Conservation (phyloP, 92 coral and sea anemone genomes). For the Umimayanthus kanabou region DNA sequence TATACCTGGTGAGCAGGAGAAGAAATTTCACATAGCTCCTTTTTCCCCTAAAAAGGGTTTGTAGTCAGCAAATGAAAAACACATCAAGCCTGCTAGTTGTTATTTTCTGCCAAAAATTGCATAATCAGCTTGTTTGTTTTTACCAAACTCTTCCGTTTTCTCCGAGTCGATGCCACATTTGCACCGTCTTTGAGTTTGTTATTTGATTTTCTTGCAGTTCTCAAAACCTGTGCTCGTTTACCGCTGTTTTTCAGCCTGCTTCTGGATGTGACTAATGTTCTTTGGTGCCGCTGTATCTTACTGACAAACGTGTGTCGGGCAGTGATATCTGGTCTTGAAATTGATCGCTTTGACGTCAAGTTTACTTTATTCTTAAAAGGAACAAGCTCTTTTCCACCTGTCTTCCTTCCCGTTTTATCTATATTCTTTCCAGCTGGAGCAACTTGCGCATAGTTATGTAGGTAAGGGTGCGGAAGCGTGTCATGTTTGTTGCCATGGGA, state of each 20-base stretch:
- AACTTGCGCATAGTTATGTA: not conserved
- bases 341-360: not conserved
- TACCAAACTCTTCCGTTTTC: not conserved
- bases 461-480: slow-evolving; percentile 27
- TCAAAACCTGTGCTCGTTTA: not conserved
- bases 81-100: not conserved
- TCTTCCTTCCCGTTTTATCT: not conserved
- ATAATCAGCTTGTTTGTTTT: slow-evolving; percentile 1
- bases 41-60: not conserved
- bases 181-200: not conserved
- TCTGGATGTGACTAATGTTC: not conserved
- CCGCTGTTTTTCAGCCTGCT: not conserved
- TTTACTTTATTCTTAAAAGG: not conserved
- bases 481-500: slow-evolving; percentile 21
- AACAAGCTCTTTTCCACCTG: not conserved
- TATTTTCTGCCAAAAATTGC: slow-evolving; percentile 31
- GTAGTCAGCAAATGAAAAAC: not conserved
- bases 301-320: not conserved
- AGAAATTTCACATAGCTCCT: too few species aligned
- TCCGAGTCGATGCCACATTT: not conserved
- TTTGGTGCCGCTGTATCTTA: not conserved
- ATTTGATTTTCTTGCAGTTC: not conserved
- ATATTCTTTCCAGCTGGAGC: not conserved
- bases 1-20: too few species aligned
- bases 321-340: not conserved